These are phyloP conservation scores for Oedothorax gibbosus DNA, from an alignment of 1,140 invertebrate species.

Conservation along the genomic window DNA sequence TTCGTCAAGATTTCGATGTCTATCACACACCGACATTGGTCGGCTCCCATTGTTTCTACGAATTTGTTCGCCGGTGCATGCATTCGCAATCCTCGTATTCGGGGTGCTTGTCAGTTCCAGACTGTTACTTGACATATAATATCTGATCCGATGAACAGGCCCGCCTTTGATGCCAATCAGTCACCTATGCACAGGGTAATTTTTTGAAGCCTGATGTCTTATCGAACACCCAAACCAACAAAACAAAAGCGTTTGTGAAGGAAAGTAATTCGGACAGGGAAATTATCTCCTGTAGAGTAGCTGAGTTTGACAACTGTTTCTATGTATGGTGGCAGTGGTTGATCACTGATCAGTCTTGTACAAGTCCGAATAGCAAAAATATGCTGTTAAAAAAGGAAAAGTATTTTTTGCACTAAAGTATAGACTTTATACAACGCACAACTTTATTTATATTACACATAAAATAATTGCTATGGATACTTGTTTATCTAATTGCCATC, in stretches of 20 bases:
- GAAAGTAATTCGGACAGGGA: not conserved
- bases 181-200: slow-evolving; percentile 8
- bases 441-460: too few relatives aligned
- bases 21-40: slow-evolving; percentile 12
- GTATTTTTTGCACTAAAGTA: too few relatives aligned
- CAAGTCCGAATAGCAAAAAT: too few relatives aligned
- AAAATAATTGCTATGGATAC: too few relatives aligned
- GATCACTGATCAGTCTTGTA: too few relatives aligned
- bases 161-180: slow-evolving; percentile 25
- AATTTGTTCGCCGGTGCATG: slow-evolving; percentile 29
- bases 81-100: not conserved
- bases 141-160: slow-evolving; percentile 18
- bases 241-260: not conserved
- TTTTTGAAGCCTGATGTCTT: slow-evolving; percentile 7
- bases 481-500: too few relatives aligned
- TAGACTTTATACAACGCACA: too few relatives aligned
- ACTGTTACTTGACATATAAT: slow-evolving; percentile 27
- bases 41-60: slow-evolving; percentile 24
- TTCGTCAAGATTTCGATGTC: slow-evolving; percentile 21
- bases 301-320: too few relatives aligned
- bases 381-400: too few relatives aligned
- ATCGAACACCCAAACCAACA: slow-evolving; percentile 13
- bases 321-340: too few relatives aligned
- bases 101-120: slow-evolving; percentile 29
- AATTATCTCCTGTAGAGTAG: not conserved